Percentiles rank a stretch among this genome's conserved stretches.
Conservation (phyloP, 2,888 invertebrate species). For the Erannis defoliaria region DNA sequence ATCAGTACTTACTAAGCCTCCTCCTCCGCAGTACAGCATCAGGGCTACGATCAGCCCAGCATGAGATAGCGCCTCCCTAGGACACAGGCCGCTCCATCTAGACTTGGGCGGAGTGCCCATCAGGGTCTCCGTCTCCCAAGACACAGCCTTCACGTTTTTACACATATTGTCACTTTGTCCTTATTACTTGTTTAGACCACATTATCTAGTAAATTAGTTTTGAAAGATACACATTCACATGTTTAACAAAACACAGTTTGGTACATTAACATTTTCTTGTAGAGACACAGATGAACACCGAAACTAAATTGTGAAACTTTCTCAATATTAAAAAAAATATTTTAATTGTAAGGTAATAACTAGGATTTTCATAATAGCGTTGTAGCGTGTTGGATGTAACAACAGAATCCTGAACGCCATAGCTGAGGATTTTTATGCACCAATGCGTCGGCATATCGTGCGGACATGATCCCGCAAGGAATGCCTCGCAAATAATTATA, state of each 20-base stretch:
- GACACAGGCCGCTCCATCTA: conserved; percentile 85
- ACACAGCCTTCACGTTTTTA: conserved; percentile 75
- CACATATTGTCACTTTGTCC: conserved; percentile 69
- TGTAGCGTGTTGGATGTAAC: too few relatives aligned
- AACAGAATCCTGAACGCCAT: too few relatives aligned
- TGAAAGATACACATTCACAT: conserved; percentile 15
- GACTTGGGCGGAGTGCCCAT: conserved; percentile 76
- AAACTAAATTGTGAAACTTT: too few relatives aligned
- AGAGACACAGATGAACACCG: too few relatives aligned
- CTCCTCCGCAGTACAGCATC: conserved; percentile 92
- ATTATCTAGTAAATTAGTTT: conserved; percentile 41
- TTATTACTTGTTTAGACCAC: conserved; percentile 47
- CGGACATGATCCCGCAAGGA: too few relatives aligned
- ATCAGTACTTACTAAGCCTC: conserved; percentile 90
- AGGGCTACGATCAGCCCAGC: conserved; percentile 91
- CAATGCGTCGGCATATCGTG: too few relatives aligned
- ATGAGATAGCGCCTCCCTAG: conserved; percentile 90
- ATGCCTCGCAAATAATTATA: too few relatives aligned
- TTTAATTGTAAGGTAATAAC: too few relatives aligned
- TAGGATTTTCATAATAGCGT: too few relatives aligned
- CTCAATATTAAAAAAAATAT: too few relatives aligned
- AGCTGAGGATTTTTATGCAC: too few relatives aligned
- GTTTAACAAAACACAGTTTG: not conserved
- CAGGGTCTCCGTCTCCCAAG: conserved; percentile 82
- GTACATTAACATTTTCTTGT: too few relatives aligned